A percentile compares a stretch with the other conserved stretches of the same genome.
Evolutionary conservation across 2,113 vertebrate species (phyloP).

Genomic region (Gasterosteus nipponicus): DNA sequence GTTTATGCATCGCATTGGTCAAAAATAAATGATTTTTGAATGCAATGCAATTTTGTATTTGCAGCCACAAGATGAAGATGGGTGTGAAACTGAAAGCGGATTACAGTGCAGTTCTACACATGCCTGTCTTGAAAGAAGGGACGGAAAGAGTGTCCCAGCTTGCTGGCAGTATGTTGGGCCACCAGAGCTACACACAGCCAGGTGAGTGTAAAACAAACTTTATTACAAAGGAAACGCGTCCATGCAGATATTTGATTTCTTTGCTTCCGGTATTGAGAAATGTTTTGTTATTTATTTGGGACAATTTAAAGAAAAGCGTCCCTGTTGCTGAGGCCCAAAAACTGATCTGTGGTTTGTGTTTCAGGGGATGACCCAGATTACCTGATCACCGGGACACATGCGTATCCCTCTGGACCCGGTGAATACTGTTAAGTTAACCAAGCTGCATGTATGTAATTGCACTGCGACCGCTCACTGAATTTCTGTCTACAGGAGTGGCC

Average conservation of each 20-base stretch:
- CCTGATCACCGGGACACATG: conserved; percentile 95
- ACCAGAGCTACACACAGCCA: conserved; percentile 84
- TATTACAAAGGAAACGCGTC: neutral
- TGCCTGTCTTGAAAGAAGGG: conserved; percentile 92
- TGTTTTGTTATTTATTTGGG: neutral
- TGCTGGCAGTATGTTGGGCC: conserved; percentile 79
- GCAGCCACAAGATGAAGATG: conserved; percentile 94
- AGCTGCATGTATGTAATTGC: neutral
- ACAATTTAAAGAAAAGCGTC: neutral
- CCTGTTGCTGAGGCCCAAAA: neutral
- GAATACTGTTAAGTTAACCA: neutral
- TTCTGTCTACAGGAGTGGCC: conserved; percentile 84
- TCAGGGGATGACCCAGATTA: conserved; percentile 91
- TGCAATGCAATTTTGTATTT: conserved; percentile 12
- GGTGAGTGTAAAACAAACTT: conserved; percentile 72
- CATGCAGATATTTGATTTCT: neutral
- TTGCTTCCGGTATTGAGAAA: neutral
- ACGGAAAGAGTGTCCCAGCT: conserved; percentile 82
- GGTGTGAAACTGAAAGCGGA: conserved; percentile 89
- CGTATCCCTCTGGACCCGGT: conserved; percentile 96
- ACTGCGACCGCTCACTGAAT: neutral
- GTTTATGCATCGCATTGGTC: neutral
- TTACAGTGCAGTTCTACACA: conserved; percentile 90
- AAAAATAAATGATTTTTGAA: neutral
- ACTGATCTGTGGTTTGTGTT: conserved; percentile 9